A percentile compares a stretch with the other conserved stretches of the same genome.
Evolutionary conservation across 2,888 invertebrate species (phyloP).

Genomic region (Aplocera efformata): DNA sequence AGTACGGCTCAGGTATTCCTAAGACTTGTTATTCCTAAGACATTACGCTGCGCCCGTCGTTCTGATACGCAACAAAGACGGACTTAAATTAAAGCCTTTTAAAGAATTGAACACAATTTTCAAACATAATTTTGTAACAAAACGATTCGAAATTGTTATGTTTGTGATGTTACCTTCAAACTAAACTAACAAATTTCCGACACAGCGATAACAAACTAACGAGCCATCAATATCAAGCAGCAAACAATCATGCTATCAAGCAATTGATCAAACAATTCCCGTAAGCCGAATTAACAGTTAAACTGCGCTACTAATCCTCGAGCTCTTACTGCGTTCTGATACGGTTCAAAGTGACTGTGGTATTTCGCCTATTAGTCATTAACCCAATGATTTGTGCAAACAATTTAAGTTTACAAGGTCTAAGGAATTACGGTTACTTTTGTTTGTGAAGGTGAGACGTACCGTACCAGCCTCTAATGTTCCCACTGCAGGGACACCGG

Average conservation of each 20-base stretch:
- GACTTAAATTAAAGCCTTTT: too few relatives aligned
- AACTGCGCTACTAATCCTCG: conserved; percentile 5
- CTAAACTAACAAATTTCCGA: background rate
- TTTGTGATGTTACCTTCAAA: background rate
- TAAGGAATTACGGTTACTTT: conserved; percentile 18
- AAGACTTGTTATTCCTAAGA: too few relatives aligned
- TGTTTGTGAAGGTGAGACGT: conserved; percentile 6
- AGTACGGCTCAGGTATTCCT: too few relatives aligned
- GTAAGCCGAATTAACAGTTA: conserved; percentile 26
- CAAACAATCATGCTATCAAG: conserved; percentile 25
- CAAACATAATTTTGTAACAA: too few relatives aligned
- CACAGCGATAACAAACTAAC: conserved; percentile 9
- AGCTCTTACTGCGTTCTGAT: conserved; percentile 5
- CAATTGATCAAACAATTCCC: conserved; percentile 30
- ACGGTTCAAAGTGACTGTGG: background rate
- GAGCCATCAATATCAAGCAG: conserved; percentile 11
- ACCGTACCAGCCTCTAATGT: too few relatives aligned
- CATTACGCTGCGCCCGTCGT: too few relatives aligned
- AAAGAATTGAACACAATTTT: too few relatives aligned
- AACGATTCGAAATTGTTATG: background rate
- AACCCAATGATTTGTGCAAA: conserved; percentile 27
- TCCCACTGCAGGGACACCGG: too few relatives aligned
- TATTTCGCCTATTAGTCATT: conserved; percentile 20
- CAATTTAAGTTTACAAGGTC: conserved; percentile 29
- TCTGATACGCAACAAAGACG: too few relatives aligned